phyloP scores from a whole-genome alignment of 92 coral and sea anemone genomes.

The Ricordea florida region DNA sequence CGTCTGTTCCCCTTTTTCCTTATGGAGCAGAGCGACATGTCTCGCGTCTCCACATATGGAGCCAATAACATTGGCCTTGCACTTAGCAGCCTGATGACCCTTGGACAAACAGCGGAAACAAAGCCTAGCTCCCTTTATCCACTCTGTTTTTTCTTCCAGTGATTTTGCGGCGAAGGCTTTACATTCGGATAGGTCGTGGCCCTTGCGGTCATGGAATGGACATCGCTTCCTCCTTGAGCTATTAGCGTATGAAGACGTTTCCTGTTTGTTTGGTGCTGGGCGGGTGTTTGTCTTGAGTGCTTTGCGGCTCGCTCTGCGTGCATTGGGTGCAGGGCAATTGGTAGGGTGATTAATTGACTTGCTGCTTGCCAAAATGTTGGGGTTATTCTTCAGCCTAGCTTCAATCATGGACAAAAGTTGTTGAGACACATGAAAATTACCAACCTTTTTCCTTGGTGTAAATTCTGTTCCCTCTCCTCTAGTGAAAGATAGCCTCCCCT shows the following conservation, averaged over 20 bases:
- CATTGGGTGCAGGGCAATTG: neutral
- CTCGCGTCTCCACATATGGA: constrained; percentile 5
- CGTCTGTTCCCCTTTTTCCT: neutral
- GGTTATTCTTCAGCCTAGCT: neutral
- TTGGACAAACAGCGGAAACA: constrained; percentile 7
- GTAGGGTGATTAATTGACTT: too few species aligned
- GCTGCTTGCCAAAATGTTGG: neutral
- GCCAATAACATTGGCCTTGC: neutral
- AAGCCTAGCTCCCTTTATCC: constrained; percentile 7
- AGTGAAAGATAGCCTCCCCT: too few species aligned
- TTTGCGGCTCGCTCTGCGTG: neutral
- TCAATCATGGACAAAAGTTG: neutral
- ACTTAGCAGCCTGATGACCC: neutral
- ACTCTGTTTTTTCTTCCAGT: constrained; percentile 13
- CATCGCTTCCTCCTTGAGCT: constrained; percentile 1
- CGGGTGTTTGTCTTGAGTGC: neutral
- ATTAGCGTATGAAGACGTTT: too few species aligned
- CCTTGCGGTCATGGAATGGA: too few species aligned
- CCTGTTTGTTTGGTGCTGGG: neutral
- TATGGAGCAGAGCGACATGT: neutral
- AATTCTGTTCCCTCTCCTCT: too few species aligned
- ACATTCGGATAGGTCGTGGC: constrained; percentile 9
- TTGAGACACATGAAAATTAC: too few species aligned
- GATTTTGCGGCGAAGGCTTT: neutral
- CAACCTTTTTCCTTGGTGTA: too few species aligned